Evolutionary conservation across 2,888 invertebrate genomes (phyloP).

Genomic region (Epirrita christyi): DNA sequence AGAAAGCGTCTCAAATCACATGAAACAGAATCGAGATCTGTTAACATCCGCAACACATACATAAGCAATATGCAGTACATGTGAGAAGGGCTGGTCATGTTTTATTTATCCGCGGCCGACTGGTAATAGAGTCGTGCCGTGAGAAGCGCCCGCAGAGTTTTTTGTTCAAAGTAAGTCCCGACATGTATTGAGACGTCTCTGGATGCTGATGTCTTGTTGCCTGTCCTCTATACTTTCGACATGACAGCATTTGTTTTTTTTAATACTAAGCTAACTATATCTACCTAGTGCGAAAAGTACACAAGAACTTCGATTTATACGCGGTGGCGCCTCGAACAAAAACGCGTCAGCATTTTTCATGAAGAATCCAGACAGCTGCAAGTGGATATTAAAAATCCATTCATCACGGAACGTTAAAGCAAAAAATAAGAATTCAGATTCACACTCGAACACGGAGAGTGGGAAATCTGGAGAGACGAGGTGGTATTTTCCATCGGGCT

Average conservation of each 20-base stretch:
- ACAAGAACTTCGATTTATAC: conserved; percentile 37
- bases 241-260: conserved; percentile 76
- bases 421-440: conserved; percentile 80
- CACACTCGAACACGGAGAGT: conserved; percentile 76
- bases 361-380: conserved; percentile 68
- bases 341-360: conserved; percentile 62
- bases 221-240: conserved; percentile 76
- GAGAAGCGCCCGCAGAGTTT: conserved; percentile 79
- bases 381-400: conserved; percentile 81
- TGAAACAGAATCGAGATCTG: conserved; percentile 72
- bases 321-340: conserved; percentile 48
- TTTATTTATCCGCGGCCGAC: conserved; percentile 82
- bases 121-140: conserved; percentile 84
- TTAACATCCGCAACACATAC: conserved; percentile 73
- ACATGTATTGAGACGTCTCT: conserved; percentile 80
- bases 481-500: conserved; percentile 64
- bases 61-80: conserved; percentile 61
- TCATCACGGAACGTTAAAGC: conserved; percentile 66
- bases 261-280: conserved; percentile 31
- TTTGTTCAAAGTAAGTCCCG: conserved; percentile 72
- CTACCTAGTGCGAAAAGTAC: conserved; percentile 34
- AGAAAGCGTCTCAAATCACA: conserved; percentile 77
- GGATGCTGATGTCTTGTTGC: conserved; percentile 82
- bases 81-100: conserved; percentile 83
- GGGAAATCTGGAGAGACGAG: conserved; percentile 79